Evolutionary conservation across 2,113 vertebrate genomes (phyloP).

Genomic region (Donacobius atricapilla): DNA sequence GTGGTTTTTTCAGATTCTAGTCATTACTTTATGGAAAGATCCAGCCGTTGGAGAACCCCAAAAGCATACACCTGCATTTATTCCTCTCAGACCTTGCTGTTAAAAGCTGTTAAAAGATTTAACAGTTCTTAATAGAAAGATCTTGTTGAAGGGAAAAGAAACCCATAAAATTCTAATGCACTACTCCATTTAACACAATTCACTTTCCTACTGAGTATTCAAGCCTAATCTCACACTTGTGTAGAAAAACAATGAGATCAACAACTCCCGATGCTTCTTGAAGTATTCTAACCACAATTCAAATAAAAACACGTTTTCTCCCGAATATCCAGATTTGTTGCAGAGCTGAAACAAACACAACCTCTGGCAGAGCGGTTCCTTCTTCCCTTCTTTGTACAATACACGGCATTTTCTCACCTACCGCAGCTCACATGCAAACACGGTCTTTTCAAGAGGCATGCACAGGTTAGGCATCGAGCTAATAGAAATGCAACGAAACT

Average conservation of each 20-base stretch:
- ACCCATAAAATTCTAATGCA: constrained; percentile 32
- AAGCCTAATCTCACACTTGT: neutral
- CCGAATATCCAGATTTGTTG: neutral
- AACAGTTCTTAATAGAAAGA: constrained; percentile 41
- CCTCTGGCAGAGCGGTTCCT: neutral
- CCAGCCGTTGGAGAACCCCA: neutral
- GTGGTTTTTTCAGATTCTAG: neutral
- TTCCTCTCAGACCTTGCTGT: neutral
- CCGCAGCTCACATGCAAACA: neutral
- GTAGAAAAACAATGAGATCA: constrained; percentile 42
- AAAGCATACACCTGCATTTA: neutral
- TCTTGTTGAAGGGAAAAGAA: constrained; percentile 44
- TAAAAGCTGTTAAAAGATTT: constrained; percentile 51
- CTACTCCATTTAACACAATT: constrained; percentile 19
- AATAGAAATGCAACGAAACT: neutral
- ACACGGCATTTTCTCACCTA: neutral
- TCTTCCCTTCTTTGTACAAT: neutral
- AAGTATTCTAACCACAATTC: neutral
- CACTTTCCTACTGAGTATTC: constrained; percentile 31
- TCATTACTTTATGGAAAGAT: neutral
- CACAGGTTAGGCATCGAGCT: neutral
- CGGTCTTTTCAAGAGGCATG: neutral
- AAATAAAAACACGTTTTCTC: neutral
- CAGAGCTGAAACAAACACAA: neutral
- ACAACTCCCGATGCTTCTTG: neutral